phyloP scores from a whole-genome alignment of 2,113 vertebrate genomes.

The Cairina moschata region DNA sequence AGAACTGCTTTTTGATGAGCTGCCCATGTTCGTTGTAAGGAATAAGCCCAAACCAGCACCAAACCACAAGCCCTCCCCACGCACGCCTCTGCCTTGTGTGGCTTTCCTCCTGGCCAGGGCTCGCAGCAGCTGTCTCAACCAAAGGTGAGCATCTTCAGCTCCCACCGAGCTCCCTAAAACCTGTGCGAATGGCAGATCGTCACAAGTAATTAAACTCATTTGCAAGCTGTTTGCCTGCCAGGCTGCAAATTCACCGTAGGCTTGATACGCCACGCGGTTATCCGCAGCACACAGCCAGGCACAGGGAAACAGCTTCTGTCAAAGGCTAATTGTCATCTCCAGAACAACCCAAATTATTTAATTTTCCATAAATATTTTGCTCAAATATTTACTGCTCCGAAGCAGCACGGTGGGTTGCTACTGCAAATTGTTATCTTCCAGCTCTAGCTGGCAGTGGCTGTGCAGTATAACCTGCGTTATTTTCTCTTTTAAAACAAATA shows the following conservation, averaged over 20 bases:
- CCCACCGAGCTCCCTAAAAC: neutral
- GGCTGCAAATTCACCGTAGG: neutral
- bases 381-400: neutral
- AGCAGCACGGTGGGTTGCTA: neutral
- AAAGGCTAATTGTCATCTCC: neutral
- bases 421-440: neutral
- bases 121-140: neutral
- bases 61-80: neutral
- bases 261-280: neutral
- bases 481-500: neutral
- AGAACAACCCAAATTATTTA: neutral
- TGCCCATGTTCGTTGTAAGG: rapidly evolving
- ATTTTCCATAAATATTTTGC: neutral
- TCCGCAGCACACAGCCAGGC: rapidly evolving
- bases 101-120: neutral
- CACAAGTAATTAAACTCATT: neutral
- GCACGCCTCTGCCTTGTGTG: neutral
- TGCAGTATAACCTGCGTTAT: neutral
- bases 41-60: neutral
- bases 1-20: neutral
- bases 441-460: neutral
- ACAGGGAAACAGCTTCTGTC: neutral
- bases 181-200: neutral
- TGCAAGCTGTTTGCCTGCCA: neutral
- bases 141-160: neutral